Evolutionary conservation across 2,113 vertebrate species (phyloP), one percentile per base, ranked within the genome.

Genomic region (Cephalopterus ornatus): DNA sequence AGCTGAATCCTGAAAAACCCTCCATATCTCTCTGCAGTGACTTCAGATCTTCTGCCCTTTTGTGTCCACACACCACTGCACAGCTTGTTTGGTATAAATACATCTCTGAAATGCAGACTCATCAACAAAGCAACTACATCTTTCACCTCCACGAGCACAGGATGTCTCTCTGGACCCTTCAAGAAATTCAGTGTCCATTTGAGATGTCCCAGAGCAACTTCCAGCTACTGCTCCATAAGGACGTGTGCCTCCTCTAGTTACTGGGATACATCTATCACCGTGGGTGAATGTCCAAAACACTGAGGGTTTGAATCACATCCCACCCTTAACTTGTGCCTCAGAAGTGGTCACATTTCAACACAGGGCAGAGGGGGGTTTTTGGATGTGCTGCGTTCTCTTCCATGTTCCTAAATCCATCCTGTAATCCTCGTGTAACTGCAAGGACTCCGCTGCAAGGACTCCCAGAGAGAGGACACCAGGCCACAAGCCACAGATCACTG

Each of bases 191-290:
- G 4, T 8, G 12, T 21, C 35, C 42, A 14, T 37, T 44, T 89
- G 37, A 67, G 50, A n/a, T 33, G 18, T 3, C 37, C 46, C 33
- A 52, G 30, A 65, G 28, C 26, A 75, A 10, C 10, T 86, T 78
- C 46, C 75, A 74, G 6, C 30, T 52, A 11, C 61, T 22, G 4
- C 32, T 74, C 11, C 61, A 33, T 42, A 72, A 82, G 17, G 35
- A 14, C 13, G 15, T 0, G 0, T 41, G 16, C 2, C 14, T 70
- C 39, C 23, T 68, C 27, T 19, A 5, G 12, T 35, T 58, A 3
- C 32, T 19, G 35, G 35, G 32, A n/a, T 5, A 24, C 9, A 20
- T 44, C 55, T 73, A 19, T 27, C 32, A 35, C 30, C 28, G 5
- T 22, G 46, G 14, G 12, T 21, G 35, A 39, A 37, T 15, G 3